Evolutionary conservation across 2,888 invertebrate genomes (phyloP).

Genomic region (Ischnus inquisitorius): DNA sequence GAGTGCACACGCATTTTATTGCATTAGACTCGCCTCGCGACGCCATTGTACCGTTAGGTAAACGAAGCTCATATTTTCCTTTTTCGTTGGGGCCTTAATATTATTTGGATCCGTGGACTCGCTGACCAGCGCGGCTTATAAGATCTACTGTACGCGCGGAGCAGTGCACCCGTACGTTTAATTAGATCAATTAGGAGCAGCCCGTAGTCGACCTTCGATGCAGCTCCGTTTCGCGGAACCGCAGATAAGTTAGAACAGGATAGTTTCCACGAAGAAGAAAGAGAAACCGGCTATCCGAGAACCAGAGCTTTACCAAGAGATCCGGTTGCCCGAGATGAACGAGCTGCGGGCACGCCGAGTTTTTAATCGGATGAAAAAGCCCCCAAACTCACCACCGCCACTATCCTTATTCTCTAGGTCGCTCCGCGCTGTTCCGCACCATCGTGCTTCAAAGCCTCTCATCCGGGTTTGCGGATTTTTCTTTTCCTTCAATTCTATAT

Average conservation of each 20-base stretch:
- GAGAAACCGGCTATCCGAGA: constrained; percentile 4
- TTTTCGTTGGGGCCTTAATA: not conserved
- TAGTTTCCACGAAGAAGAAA: not conserved
- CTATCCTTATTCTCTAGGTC: constrained; percentile 1
- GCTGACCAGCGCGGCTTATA: not conserved
- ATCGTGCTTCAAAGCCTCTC: not conserved
- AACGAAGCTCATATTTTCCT: not conserved
- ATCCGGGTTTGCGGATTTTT: not conserved
- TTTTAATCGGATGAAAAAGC: constrained; percentile 48
- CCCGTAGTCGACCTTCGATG: constrained; percentile 43
- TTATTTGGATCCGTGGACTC: not conserved
- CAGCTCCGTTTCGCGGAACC: constrained; percentile 22
- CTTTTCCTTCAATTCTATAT: not conserved
- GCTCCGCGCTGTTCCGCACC: not conserved
- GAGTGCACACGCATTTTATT: not conserved
- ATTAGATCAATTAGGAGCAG: constrained; percentile 46
- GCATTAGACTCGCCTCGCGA: not conserved
- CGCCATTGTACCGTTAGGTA: not conserved
- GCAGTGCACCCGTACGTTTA: constrained; percentile 23
- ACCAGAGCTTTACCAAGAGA: constrained; percentile 16
- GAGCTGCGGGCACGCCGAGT: constrained; percentile 16
- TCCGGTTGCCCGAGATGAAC: constrained; percentile 20
- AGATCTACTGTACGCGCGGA: not conserved
- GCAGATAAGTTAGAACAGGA: not conserved
- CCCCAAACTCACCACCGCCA: constrained; percentile 17